These are phyloP conservation scores for Drosophila picticornis DNA, from an alignment of 2,888 invertebrate species.

Conservation along the genomic window DNA sequence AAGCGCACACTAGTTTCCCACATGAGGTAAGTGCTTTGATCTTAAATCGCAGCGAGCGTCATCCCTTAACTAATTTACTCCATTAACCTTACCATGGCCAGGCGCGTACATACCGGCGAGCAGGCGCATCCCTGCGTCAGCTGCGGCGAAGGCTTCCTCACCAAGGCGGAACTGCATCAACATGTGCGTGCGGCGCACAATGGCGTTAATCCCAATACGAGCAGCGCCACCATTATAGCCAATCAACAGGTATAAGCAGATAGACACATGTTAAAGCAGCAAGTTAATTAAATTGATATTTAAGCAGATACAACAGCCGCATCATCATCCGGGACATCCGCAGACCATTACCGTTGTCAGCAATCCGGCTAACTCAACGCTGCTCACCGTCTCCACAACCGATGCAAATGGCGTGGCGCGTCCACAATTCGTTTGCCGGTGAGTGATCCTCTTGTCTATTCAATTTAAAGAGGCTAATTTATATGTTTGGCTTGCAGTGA, in stretches of 20 bases:
- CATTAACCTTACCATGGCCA: slow-evolving; percentile 9
- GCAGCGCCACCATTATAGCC: slow-evolving; percentile 84
- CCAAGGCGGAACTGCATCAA: slow-evolving; percentile 89
- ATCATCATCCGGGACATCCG: slow-evolving; percentile 86
- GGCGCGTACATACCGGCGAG: slow-evolving; percentile 90
- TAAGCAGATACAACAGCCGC: slow-evolving; percentile 83
- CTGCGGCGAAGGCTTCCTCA: slow-evolving; percentile 91
- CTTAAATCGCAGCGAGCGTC: too few species aligned
- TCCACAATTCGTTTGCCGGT: slow-evolving; percentile 85
- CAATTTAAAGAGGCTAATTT: not conserved
- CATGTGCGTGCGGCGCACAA: slow-evolving; percentile 88
- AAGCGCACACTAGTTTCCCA: slow-evolving; percentile 93
- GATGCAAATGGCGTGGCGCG: slow-evolving; percentile 84
- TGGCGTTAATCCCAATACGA: slow-evolving; percentile 85
- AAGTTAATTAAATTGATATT: slow-evolving; percentile 80
- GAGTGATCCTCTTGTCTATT: slow-evolving; percentile 30
- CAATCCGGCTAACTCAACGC: slow-evolving; percentile 84
- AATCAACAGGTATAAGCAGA: slow-evolving; percentile 82
- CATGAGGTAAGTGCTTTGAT: slow-evolving; percentile 87
- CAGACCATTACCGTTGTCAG: slow-evolving; percentile 85
- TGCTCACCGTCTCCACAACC: slow-evolving; percentile 84
- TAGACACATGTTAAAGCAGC: not conserved
- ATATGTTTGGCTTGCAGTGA: slow-evolving; percentile 83
- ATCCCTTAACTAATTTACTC: not conserved
- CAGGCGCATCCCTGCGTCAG: slow-evolving; percentile 91